Evolutionary conservation across 64 coral and sea anemone genomes (phyloP).

Genomic region (Trachythela sp.): DNA sequence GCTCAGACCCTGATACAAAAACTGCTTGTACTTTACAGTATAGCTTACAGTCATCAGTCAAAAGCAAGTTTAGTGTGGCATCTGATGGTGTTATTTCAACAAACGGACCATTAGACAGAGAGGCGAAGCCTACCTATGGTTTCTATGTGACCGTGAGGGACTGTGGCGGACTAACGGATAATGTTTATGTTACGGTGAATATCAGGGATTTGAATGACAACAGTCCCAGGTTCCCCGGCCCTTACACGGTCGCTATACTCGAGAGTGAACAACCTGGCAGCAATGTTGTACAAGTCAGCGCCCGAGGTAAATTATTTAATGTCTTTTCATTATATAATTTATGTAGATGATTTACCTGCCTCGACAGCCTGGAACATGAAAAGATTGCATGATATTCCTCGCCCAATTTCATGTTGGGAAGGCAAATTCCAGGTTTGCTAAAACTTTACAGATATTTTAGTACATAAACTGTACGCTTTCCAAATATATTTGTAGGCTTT

Average conservation of each 20-base stretch:
- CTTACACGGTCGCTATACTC: neutral
- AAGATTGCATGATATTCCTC: too few species aligned
- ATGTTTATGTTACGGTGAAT: neutral
- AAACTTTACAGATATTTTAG: too few species aligned
- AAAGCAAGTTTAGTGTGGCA: constrained; percentile 44
- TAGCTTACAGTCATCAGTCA: constrained; percentile 41
- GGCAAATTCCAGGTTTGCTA: too few species aligned
- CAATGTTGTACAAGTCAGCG: neutral
- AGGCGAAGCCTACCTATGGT: constrained; percentile 53
- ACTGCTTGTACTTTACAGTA: constrained; percentile 50
- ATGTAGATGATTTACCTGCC: neutral
- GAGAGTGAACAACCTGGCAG: neutral
- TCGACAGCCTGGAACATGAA: too few species aligned
- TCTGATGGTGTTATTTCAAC: constrained; percentile 41
- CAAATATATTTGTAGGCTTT: too few species aligned
- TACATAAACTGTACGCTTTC: too few species aligned
- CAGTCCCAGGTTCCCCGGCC: neutral
- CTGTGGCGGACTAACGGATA: constrained; percentile 43
- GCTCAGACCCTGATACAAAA: constrained; percentile 56
- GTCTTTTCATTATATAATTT: neutral
- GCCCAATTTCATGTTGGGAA: too few species aligned
- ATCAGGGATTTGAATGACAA: neutral
- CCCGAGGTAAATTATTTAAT: neutral
- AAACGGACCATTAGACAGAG: constrained; percentile 51
- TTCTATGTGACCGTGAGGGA: constrained; percentile 65